These are phyloP conservation scores for Cnemophilus loriae DNA, from an alignment of 2,113 vertebrate species.

Conservation along the genomic window DNA sequence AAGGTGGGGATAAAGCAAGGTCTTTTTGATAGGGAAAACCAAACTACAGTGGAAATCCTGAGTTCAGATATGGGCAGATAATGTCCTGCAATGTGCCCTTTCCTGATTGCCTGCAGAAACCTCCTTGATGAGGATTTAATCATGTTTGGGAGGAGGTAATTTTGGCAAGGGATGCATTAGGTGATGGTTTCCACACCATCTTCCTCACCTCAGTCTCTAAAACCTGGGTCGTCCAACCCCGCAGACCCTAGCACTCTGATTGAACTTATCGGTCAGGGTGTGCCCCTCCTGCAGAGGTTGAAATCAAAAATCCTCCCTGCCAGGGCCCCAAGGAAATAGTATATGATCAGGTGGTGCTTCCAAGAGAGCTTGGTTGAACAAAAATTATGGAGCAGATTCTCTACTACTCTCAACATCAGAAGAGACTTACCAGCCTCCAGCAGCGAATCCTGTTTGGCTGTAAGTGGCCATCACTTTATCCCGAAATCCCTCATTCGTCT, in stretches of 20 bases:
- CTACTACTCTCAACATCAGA: background rate
- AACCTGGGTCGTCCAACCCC: background rate
- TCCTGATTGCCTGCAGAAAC: background rate
- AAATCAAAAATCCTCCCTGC: background rate
- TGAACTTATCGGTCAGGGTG: rapidly evolving
- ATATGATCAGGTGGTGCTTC: background rate
- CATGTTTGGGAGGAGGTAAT: background rate
- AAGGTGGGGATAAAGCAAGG: background rate
- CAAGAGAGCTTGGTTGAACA: background rate
- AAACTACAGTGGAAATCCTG: background rate
- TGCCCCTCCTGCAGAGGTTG: background rate
- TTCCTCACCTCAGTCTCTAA: background rate
- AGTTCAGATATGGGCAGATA: background rate
- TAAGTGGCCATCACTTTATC: background rate
- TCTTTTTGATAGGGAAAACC: background rate
- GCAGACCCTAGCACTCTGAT: background rate
- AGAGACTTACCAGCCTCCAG: background rate
- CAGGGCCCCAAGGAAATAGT: background rate
- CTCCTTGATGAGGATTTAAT: background rate
- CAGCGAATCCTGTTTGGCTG: background rate
- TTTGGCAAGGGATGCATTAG: background rate
- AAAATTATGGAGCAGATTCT: background rate
- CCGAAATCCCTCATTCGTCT: background rate
- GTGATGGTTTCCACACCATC: background rate
- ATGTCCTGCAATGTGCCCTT: background rate